phyloP scores from a whole-genome alignment of 2,888 invertebrate species.

The Myathropa florea region DNA sequence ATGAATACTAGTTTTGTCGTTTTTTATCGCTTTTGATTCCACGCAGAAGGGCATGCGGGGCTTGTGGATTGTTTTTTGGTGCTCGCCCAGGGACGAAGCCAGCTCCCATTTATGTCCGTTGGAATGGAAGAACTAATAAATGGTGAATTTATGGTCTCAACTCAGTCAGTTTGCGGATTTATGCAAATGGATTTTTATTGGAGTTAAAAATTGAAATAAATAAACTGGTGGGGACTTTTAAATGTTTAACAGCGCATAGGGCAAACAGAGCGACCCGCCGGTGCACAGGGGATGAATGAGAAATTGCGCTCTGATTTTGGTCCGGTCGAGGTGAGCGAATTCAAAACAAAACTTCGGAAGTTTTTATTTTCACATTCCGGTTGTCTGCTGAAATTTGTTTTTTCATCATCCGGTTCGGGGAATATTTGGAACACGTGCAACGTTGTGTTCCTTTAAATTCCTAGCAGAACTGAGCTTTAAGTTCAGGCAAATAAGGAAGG shows the following conservation, averaged over 20 bases:
- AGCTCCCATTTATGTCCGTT: constrained; percentile 35
- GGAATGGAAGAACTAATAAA: constrained; percentile 59
- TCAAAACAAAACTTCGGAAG: not conserved
- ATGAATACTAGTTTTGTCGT: constrained; percentile 21
- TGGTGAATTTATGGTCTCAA: constrained; percentile 40
- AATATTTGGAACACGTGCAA: not conserved
- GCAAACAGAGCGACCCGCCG: not conserved
- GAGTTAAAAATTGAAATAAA: constrained; percentile 44
- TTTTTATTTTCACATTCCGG: not conserved
- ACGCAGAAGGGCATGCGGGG: not conserved
- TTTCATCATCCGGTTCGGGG: not conserved
- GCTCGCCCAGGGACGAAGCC: not conserved
- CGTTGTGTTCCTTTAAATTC: not conserved
- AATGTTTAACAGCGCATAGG: constrained; percentile 10
- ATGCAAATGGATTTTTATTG: constrained; percentile 47
- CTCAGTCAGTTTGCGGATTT: constrained; percentile 44
- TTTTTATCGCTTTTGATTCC: constrained; percentile 4
- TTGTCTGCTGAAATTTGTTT: not conserved
- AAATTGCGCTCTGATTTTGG: not conserved
- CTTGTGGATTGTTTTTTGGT: constrained; percentile 1
- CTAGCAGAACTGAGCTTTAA: not conserved
- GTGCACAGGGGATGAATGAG: not conserved
- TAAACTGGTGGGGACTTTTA: constrained; percentile 9
- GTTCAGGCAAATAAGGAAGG: not conserved
- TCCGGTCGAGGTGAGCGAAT: not conserved